A percentile compares a stretch with the other conserved stretches of the same genome.
Conservation (phyloP, 2,888 invertebrate genomes). For the Dasysyrphus albostriatus region DNA sequence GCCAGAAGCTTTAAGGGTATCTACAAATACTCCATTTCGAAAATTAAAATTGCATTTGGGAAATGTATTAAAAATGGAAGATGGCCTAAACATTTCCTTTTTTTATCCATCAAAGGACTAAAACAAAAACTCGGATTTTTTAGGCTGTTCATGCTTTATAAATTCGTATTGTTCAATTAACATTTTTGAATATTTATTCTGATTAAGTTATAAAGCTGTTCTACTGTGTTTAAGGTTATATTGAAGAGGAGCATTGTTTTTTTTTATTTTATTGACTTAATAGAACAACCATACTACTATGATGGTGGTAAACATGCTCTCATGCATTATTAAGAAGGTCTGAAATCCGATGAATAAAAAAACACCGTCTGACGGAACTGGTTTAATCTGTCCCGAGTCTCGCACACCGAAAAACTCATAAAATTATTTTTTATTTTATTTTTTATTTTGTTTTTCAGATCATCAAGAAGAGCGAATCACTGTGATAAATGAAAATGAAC, state of each 20-base stretch:
- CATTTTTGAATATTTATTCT: not conserved
- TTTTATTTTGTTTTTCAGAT: too few species aligned
- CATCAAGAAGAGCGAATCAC: constrained; percentile 30
- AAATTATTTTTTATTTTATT: constrained; percentile 15
- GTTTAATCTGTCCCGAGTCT: constrained; percentile 38
- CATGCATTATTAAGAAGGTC: constrained; percentile 65
- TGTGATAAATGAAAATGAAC: constrained; percentile 14
- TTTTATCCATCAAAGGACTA: too few species aligned
- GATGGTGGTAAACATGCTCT: constrained; percentile 43
- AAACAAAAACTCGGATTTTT: too few species aligned
- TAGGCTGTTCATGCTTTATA: too few species aligned
- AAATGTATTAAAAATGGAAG: too few species aligned
- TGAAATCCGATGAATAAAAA: constrained; percentile 33
- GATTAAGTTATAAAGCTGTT: not conserved
- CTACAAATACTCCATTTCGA: too few species aligned
- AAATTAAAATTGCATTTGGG: too few species aligned
- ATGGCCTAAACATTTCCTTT: too few species aligned
- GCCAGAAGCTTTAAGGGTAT: too few species aligned
- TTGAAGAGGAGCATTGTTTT: not conserved
- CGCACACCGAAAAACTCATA: constrained; percentile 26
- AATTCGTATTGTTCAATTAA: too few species aligned
- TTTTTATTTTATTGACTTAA: not conserved
- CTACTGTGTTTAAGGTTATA: constrained; percentile 1
- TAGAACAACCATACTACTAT: constrained; percentile 8
- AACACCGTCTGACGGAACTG: constrained; percentile 40